Evolutionary conservation across 2,888 invertebrate genomes (phyloP).

Genomic region (Boloria selene): DNA sequence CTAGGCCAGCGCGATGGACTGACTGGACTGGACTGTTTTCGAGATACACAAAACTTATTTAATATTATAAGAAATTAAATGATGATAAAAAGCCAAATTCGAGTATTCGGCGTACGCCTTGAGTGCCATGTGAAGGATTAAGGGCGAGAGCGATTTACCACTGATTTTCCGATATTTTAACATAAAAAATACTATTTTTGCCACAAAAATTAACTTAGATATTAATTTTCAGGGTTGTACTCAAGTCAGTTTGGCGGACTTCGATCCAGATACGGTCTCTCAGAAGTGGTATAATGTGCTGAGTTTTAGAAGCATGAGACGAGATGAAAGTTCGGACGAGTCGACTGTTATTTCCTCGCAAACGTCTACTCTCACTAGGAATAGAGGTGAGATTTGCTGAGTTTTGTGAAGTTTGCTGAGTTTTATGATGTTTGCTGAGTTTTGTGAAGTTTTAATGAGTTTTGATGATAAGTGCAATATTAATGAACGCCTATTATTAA

Average conservation of each 20-base stretch:
- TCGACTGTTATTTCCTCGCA: constrained; percentile 98
- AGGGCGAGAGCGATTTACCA: constrained; percentile 75
- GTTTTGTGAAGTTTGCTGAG: not conserved
- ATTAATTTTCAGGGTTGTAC: constrained; percentile 89
- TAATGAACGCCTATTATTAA: not conserved
- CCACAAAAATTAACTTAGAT: constrained; percentile 4
- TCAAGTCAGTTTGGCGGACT: constrained; percentile 97
- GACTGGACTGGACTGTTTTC: too few species aligned
- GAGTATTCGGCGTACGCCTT: constrained; percentile 75
- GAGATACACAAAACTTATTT: not conserved
- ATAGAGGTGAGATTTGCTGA: constrained; percentile 80
- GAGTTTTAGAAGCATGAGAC: constrained; percentile 81
- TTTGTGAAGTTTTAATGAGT: not conserved
- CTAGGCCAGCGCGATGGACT: too few species aligned
- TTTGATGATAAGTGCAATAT: not conserved
- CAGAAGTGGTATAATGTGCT: constrained; percentile 97
- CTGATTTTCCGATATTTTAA: constrained; percentile 48
- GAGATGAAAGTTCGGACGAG: constrained; percentile 98
- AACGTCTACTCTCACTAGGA: constrained; percentile 96
- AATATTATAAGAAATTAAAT: constrained; percentile 42
- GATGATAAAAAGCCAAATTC: constrained; percentile 81
- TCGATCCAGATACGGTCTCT: constrained; percentile 90
- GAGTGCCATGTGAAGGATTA: constrained; percentile 75
- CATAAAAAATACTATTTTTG: constrained; percentile 20
- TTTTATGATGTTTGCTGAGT: not conserved